Evolutionary conservation across 2,888 invertebrate species (phyloP).

Genomic region (Heliconius hortense): DNA sequence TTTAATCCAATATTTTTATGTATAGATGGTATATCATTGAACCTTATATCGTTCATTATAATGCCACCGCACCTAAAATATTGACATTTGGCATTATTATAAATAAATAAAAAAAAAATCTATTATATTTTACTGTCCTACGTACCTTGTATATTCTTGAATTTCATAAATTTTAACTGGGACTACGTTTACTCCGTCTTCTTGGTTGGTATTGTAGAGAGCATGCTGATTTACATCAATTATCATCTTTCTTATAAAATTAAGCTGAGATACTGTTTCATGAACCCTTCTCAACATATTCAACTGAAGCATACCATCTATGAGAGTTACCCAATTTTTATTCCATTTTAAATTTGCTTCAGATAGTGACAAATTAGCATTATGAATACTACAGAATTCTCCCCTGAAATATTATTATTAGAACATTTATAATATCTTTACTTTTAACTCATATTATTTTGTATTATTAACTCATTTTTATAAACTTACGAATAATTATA

Average conservation of each 20-base stretch:
- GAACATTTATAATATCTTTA: neutral
- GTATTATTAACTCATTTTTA: conserved; percentile 26
- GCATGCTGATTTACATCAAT: conserved; percentile 53
- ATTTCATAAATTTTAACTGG: conserved; percentile 46
- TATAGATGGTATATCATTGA: conserved; percentile 45
- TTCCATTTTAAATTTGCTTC: conserved; percentile 81
- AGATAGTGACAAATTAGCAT: conserved; percentile 49
- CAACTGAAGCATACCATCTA: conserved; percentile 93
- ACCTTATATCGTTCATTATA: conserved; percentile 50
- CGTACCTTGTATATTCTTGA: conserved; percentile 44
- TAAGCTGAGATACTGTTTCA: conserved; percentile 84
- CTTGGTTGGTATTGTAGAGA: conserved; percentile 8
- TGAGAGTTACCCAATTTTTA: conserved; percentile 89
- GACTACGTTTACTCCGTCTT: conserved; percentile 41
- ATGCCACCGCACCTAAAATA: conserved; percentile 59
- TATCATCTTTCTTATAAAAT: conserved; percentile 54
- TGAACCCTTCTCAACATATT: conserved; percentile 83
- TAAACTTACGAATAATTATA: conserved; percentile 53
- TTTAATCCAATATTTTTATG: conserved; percentile 43
- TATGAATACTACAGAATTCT: conserved; percentile 55
- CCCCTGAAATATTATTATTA: conserved; percentile 42
- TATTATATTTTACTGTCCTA: neutral
- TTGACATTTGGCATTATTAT: conserved; percentile 41
- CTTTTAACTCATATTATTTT: neutral
- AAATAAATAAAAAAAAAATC: neutral